Base-by-base conservation (phyloP, 2,888 invertebrate genomes). In the Arge pagana region DNA sequence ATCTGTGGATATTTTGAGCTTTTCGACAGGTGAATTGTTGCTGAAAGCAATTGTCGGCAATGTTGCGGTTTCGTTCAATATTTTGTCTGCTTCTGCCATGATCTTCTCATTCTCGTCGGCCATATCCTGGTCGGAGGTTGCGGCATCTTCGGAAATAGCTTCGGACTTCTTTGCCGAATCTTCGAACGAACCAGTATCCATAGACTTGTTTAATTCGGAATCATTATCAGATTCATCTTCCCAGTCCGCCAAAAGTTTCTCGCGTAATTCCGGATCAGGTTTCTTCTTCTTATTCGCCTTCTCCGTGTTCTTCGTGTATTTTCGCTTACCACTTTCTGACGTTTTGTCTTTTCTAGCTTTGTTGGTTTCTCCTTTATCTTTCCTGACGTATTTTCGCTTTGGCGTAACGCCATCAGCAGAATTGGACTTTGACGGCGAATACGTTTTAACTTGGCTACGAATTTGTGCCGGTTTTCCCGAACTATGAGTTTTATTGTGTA, bases 191-290 rank as follows among this genome's bases (percentile, higher is more conserved):
- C 53, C 39, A 3, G 43, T 30, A 15, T 68, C 60, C 23, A 54
- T 23, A n/a, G 66, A 54, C 58, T 68, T 64, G 54, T 58, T 60
- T 10, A 59, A 19, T 55, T 57, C 62, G 6, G 61, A 28, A 56
- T 70, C 62, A 21, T 79, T 79, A 30, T 80, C 79, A 13, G 80
- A 81, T 53, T 81, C 85, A 62, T 89, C 89, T 57, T 85, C 85
- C 90, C 90, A 91, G 67, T 91, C 90, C 1, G 88, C 88, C 52
- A 90, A 74, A 35, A 90, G 78, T 61, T 87, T 84, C 51, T 82
- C 85, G 54, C 85, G 84, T 59, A 89, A 83, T 71, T 87, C 85
- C 52, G 81, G 80, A 70, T 83, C 82, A 28, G 81, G 81, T 69
- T 84, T 84, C 48, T 74, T 71, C 62, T 80, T 80, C 18, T 76